Conservation (phyloP, 2,797 vertebrate genomes). For the Dendrocincla tyrannina region DNA sequence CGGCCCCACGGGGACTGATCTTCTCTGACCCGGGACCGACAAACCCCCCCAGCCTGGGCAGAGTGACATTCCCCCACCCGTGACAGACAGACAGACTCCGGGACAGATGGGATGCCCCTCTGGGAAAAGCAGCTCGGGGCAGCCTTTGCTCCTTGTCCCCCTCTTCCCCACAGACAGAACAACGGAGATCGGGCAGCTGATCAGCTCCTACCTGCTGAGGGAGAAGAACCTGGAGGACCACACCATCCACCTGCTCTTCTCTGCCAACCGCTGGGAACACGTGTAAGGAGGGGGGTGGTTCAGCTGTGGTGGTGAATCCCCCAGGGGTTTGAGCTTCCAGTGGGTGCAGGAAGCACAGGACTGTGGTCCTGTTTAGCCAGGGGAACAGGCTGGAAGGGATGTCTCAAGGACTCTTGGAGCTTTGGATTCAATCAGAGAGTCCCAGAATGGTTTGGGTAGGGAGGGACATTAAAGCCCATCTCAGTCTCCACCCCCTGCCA, state of each 20-base stretch:
- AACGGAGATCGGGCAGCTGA: slow-evolving; percentile 89
- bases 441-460: background rate
- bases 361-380: background rate
- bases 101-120: rapidly evolving
- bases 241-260: slow-evolving; percentile 91
- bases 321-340: background rate
- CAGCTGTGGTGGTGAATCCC: background rate
- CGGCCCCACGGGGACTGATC: rapidly evolving
- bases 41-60: background rate
- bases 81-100: background rate
- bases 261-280: slow-evolving; percentile 97
- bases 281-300: slow-evolving; percentile 76
- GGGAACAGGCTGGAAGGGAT: background rate
- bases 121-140: background rate
- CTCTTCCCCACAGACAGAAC: slow-evolving; percentile 80
- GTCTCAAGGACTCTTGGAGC: too few relatives aligned
- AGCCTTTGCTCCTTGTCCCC: background rate
- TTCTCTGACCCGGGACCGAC: background rate
- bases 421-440: background rate
- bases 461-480: rapidly evolving
- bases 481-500: rapidly evolving
- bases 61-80: rapidly evolving
- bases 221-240: slow-evolving; percentile 91
- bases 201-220: slow-evolving; percentile 88
- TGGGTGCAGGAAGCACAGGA: rapidly evolving